phyloP scores from a whole-genome alignment of 1,140 invertebrate species.

The Dryas iulia region DNA sequence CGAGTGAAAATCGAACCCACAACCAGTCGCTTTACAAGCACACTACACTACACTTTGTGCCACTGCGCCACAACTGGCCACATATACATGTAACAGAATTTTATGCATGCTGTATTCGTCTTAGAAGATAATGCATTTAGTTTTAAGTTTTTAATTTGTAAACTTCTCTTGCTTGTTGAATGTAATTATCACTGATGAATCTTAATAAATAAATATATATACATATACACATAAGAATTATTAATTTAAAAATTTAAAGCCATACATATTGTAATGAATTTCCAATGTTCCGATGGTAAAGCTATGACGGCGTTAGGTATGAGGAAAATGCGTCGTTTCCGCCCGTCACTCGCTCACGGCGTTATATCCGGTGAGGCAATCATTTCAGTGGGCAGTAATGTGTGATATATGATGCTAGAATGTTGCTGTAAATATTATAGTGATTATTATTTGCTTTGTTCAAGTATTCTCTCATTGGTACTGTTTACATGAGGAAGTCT shows the following conservation, averaged over 20 bases:
- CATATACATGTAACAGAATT: too few species aligned
- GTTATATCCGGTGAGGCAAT: conserved; percentile 17
- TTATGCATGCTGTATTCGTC: too few species aligned
- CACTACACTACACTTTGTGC: too few species aligned
- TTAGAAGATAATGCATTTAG: too few species aligned
- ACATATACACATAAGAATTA: too few species aligned
- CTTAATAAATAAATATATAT: too few species aligned
- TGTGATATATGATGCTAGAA: neutral
- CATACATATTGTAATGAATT: neutral
- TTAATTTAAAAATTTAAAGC: neutral
- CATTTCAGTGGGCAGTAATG: conserved; percentile 13
- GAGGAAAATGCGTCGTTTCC: conserved; percentile 3
- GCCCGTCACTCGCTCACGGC: conserved; percentile 13
- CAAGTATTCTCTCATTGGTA: neutral
- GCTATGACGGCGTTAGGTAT: neutral
- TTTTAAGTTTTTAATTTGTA: too few species aligned
- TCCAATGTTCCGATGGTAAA: neutral
- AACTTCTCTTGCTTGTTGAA: too few species aligned
- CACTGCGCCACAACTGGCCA: too few species aligned
- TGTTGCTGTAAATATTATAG: neutral
- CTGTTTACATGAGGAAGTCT: neutral
- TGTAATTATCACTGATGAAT: too few species aligned
- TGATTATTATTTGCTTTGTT: neutral
- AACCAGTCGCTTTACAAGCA: too few species aligned
- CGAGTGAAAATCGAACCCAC: too few species aligned